Evolutionary conservation across 2,113 vertebrate species (phyloP).

Genomic region (Cyprinus carpio): DNA sequence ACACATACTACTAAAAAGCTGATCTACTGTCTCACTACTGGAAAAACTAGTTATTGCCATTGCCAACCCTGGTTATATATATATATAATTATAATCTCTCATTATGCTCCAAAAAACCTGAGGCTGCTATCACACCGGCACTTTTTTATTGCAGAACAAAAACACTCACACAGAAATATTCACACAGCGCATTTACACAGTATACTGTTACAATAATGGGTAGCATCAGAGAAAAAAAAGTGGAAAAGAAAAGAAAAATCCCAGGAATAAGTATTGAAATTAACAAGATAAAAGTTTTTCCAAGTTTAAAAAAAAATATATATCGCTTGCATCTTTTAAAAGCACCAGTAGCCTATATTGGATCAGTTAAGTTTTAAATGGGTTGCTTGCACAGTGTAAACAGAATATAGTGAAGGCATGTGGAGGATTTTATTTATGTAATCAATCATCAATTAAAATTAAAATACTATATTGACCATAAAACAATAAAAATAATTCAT

Average conservation of each 20-base stretch:
- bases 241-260: neutral
- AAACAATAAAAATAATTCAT: no score
- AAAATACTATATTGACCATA: no score
- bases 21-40: neutral
- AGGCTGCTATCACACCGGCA: neutral
- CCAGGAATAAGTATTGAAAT: neutral
- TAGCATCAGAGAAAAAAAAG: neutral
- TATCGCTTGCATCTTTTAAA: neutral
- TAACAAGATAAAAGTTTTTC: no score
- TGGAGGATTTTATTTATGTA: neutral
- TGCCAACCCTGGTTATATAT: no score
- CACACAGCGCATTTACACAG: neutral
- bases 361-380: neutral
- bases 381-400: neutral
- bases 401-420: neutral
- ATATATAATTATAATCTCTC: neutral
- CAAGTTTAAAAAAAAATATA: no score
- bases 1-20: neutral
- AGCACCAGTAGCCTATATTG: neutral
- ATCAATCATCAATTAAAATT: neutral
- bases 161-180: neutral
- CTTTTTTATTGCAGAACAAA: neutral
- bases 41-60: neutral
- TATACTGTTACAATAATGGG: neutral
- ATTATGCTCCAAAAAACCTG: neutral